Evolutionary conservation across 2,888 invertebrate genomes (phyloP).

Genomic region (Ferrisia virgata): DNA sequence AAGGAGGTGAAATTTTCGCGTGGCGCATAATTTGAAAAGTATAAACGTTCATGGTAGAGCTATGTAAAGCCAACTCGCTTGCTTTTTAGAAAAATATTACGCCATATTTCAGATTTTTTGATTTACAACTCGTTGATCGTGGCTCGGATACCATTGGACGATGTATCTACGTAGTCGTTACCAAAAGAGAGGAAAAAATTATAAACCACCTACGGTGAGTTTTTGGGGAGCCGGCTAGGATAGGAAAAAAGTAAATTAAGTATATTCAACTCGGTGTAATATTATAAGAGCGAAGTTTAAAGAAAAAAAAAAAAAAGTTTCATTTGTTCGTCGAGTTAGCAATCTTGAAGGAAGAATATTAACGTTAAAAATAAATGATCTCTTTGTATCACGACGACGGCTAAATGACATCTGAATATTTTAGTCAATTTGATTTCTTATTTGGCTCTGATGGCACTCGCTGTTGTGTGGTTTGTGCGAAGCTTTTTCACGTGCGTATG

Average conservation of each 20-base stretch:
- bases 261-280: neutral
- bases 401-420: slow-evolving; percentile 8
- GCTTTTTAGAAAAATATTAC: slow-evolving; percentile 17
- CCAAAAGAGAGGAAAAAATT: no score
- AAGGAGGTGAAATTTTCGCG: no score
- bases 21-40: no score
- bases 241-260: neutral
- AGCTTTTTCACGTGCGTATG: neutral
- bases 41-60: no score
- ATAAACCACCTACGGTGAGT: slow-evolving; percentile 16
- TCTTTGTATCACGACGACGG: neutral
- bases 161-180: neutral
- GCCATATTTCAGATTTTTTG: neutral
- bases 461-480: neutral
- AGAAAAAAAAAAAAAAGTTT: neutral
- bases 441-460: no score
- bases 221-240: neutral
- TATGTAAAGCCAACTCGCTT: no score
- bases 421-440: neutral
- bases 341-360: neutral
- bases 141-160: neutral
- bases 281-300: no score
- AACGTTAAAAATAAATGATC: slow-evolving; percentile 19
- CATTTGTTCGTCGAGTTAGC: neutral
- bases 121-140: neutral